Percentiles rank a stretch among this genome's conserved stretches.
These are phyloP conservation scores for Kradibia gibbosae DNA, from an alignment of 1,140 invertebrate species.

Conservation along the genomic window DNA sequence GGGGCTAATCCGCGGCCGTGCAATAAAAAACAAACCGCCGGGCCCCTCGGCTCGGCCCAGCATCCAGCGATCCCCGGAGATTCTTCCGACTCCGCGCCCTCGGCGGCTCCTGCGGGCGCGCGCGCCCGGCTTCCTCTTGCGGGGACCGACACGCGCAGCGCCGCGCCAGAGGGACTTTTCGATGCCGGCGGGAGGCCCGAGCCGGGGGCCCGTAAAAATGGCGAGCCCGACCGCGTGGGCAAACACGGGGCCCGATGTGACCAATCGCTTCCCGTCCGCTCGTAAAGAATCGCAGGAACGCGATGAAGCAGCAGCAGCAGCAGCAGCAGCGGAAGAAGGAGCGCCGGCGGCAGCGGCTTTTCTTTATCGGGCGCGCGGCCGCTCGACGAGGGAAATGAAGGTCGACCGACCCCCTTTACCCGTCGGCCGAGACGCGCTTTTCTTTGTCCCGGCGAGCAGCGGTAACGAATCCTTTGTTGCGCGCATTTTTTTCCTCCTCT, in stretches of 20 bases:
- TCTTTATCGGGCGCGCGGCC: neutral
- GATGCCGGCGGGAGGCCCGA: neutral
- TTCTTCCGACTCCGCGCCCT: neutral
- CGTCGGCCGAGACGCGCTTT: neutral
- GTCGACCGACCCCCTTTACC: neutral
- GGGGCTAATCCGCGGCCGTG: constrained; percentile 65
- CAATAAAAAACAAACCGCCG: constrained; percentile 67
- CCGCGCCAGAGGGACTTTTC: constrained; percentile 14
- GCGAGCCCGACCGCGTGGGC: neutral
- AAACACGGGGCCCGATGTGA: constrained; percentile 23
- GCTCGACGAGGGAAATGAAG: neutral
- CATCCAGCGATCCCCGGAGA: neutral
- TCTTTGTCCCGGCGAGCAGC: constrained; percentile 8
- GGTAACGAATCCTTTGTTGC: neutral
- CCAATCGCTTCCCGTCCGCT: constrained; percentile 17
- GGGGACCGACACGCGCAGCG: constrained; percentile 15
- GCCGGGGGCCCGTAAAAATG: constrained; percentile 46
- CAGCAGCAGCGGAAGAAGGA: neutral
- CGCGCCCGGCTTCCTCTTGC: no score
- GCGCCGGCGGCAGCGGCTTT: neutral
- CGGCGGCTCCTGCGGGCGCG: neutral
- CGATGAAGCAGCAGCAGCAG: neutral
- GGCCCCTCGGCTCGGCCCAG: neutral
- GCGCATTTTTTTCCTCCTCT: neutral
- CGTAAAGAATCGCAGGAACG: neutral